These are phyloP conservation scores for Lepilemur septentrionalis DNA, from an alignment of 2,797 vertebrate genomes.

Conservation along the genomic window DNA sequence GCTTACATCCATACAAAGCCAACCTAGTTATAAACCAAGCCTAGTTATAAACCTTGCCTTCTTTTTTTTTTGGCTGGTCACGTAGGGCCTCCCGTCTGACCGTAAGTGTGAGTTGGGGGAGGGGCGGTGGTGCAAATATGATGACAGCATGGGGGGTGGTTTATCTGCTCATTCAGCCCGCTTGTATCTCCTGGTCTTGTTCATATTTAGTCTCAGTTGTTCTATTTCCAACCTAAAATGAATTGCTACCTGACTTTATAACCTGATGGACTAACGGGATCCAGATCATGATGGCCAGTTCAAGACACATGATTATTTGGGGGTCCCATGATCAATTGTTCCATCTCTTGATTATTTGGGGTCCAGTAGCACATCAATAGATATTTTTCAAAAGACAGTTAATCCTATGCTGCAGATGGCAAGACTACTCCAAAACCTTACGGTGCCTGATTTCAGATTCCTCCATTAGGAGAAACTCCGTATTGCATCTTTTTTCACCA, in stretches of 20 bases:
- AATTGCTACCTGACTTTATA: not conserved
- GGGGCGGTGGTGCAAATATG: not conserved
- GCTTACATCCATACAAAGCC: not conserved
- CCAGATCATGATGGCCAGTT: not conserved
- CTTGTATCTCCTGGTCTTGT: not conserved
- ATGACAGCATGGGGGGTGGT: not conserved
- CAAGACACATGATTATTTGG: not conserved
- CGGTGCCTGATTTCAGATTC: not conserved
- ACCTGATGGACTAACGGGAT: not conserved
- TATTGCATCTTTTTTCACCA: not conserved
- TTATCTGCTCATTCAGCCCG: not conserved
- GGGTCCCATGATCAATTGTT: not conserved
- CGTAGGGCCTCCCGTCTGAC: not conserved
- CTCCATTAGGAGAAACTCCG: not conserved
- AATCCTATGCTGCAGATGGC: not conserved
- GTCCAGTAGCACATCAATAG: not conserved
- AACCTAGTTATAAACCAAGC: not conserved
- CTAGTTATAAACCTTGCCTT: not conserved
- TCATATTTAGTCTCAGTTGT: not conserved
- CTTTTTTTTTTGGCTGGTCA: not conserved
- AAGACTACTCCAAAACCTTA: not conserved
- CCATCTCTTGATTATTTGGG: not conserved
- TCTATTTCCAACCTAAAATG: not conserved
- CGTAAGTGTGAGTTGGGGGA: not conserved
- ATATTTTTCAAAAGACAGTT: not conserved